A percentile compares a stretch with the other conserved stretches of the same genome.
Conservation (phyloP, 2,888 invertebrate species). For the Nasonia oneida region DNA sequence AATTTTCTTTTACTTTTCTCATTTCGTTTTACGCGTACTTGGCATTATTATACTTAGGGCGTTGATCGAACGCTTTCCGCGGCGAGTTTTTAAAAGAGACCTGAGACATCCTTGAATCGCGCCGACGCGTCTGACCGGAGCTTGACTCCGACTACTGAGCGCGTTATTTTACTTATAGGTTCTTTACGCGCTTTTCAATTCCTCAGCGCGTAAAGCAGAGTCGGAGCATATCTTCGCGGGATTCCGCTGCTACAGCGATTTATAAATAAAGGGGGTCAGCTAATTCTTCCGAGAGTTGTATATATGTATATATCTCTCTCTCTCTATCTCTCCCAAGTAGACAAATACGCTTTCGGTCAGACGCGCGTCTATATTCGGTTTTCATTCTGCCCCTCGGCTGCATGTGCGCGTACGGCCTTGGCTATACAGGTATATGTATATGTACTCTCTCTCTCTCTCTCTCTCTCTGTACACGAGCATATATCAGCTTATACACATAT, state of each 20-base stretch:
- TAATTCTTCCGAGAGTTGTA: constrained; percentile 6
- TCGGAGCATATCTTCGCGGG: no score
- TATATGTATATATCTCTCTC: no score
- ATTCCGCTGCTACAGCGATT: neutral
- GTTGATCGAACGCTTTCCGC: neutral
- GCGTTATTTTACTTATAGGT: neutral
- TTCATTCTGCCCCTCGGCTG: neutral
- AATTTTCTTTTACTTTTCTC: neutral
- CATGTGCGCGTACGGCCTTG: neutral
- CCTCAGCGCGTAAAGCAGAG: no score
- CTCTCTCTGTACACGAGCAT: neutral
- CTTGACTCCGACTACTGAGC: neutral
- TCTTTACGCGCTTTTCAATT: no score
- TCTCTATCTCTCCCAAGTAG: no score
- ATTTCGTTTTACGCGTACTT: neutral
- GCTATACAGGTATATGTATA: neutral
- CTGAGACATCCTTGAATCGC: no score
- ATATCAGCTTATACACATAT: neutral
- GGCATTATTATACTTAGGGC: no score
- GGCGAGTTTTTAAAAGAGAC: neutral
- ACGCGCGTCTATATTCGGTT: neutral
- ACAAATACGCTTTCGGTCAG: neutral
- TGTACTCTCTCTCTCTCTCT: neutral
- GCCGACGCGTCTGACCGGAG: neutral
- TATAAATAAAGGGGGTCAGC: constrained; percentile 43